phyloP scores from a whole-genome alignment of 2,888 invertebrate genomes.

The Quadriops clusia region DNA sequence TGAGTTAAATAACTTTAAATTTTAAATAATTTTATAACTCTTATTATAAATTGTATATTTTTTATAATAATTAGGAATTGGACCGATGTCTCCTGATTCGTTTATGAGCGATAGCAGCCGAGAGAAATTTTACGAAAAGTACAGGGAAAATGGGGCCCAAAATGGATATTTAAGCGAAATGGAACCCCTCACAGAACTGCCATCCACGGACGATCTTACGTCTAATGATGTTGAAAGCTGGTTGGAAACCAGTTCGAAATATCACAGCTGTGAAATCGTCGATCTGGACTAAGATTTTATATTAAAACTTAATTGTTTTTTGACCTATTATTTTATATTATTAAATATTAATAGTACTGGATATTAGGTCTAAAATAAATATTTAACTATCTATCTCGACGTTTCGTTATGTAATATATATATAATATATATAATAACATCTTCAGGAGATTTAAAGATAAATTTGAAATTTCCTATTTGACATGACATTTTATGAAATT shows the following conservation, averaged over 20 bases:
- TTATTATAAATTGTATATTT: constrained; percentile 2
- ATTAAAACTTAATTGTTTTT: too few relatives aligned
- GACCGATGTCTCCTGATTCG: constrained; percentile 31
- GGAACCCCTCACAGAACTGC: constrained; percentile 54
- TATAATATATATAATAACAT: too few relatives aligned
- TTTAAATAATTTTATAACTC: too few relatives aligned
- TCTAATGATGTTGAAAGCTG: constrained; percentile 57
- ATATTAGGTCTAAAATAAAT: background rate
- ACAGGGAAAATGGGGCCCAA: constrained; percentile 32
- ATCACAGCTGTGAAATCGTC: constrained; percentile 64
- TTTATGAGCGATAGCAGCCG: constrained; percentile 29
- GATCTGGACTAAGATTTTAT: constrained; percentile 35
- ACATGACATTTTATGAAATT: too few relatives aligned
- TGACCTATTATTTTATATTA: too few relatives aligned
- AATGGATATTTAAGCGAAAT: constrained; percentile 46
- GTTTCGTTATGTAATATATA: background rate
- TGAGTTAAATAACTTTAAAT: too few relatives aligned
- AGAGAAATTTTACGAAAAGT: constrained; percentile 29
- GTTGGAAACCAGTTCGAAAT: constrained; percentile 62
- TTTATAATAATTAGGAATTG: constrained; percentile 22
- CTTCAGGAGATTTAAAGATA: too few relatives aligned
- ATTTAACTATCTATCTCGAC: background rate
- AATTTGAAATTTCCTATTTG: too few relatives aligned
- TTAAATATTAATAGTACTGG: background rate
- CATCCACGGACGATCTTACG: constrained; percentile 54